Evolutionary conservation across 2,888 invertebrate genomes (phyloP).

Genomic region (Osmoderma eremita): DNA sequence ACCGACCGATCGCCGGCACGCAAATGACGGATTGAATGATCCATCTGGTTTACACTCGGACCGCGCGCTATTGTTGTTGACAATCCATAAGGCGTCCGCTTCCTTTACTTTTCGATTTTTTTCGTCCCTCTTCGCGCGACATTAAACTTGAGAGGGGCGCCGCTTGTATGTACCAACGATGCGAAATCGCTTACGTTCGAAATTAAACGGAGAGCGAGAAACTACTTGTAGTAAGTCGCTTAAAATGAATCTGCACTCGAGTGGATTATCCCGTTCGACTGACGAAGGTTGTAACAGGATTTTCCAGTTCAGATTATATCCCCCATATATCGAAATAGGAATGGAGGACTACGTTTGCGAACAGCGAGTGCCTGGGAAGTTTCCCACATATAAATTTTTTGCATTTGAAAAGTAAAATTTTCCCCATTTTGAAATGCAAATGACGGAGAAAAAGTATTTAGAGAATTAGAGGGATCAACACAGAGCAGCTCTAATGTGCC

Average conservation of each 20-base stretch:
- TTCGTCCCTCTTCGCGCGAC: background rate
- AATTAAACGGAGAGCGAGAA: slow-evolving; percentile 34
- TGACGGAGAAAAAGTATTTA: no score
- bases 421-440: no score
- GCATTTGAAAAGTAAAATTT: no score
- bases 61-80: slow-evolving; percentile 14
- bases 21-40: slow-evolving; percentile 13
- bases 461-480: no score
- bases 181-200: slow-evolving; percentile 27
- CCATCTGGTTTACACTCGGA: slow-evolving; percentile 13
- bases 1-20: background rate
- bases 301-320: slow-evolving; percentile 30
- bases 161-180: background rate
- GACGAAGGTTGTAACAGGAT: slow-evolving; percentile 28
- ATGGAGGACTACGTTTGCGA: background rate
- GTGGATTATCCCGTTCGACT: slow-evolving; percentile 32
- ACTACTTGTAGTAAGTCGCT: slow-evolving; percentile 28
- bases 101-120: slow-evolving; percentile 4
- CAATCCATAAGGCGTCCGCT: background rate
- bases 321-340: slow-evolving; percentile 14
- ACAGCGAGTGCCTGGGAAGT: no score
- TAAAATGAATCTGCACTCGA: slow-evolving; percentile 36
- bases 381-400: no score
- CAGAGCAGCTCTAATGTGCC: no score
- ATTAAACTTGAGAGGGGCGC: slow-evolving; percentile 11